Evolutionary conservation across 2,797 vertebrate genomes (phyloP).

Genomic region (Lacerta agilis): DNA sequence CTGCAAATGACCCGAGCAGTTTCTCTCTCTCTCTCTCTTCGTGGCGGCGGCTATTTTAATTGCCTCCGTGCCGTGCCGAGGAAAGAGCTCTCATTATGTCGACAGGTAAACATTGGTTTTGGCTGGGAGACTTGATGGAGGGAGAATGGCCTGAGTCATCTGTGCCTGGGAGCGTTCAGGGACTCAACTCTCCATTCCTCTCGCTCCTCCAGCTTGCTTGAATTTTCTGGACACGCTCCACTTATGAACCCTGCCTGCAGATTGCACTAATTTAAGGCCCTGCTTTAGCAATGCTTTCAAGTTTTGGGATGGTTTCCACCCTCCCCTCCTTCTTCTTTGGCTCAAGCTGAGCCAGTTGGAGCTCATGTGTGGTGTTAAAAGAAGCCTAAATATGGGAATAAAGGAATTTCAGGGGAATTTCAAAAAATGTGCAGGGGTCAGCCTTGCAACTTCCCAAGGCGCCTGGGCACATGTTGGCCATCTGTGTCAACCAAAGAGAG

Average conservation of each 20-base stretch:
- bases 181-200: neutral
- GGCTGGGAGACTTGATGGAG: conserved; percentile 20
- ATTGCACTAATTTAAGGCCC: conserved; percentile 5
- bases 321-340: neutral
- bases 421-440: neutral
- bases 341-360: neutral
- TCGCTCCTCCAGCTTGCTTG: conserved; percentile 19
- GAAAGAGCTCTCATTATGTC: conserved; percentile 24
- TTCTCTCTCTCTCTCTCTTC: neutral
- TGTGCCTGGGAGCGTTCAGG: neutral
- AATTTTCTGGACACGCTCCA: conserved; percentile 35
- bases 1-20: neutral
- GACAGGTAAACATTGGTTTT: conserved; percentile 38
- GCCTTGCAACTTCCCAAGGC: neutral
- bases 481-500: neutral
- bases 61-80: neutral
- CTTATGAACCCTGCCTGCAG: conserved; percentile 9
- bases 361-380: neutral
- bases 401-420: neutral
- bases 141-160: conserved; percentile 35
- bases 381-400: conserved; percentile 20
- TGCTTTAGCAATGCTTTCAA: neutral
- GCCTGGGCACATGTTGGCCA: neutral
- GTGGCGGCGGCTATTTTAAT: conserved; percentile 7
- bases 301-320: neutral